Evolutionary conservation across 2,113 vertebrate species (phyloP).

Genomic region (Okapia johnstoni): DNA sequence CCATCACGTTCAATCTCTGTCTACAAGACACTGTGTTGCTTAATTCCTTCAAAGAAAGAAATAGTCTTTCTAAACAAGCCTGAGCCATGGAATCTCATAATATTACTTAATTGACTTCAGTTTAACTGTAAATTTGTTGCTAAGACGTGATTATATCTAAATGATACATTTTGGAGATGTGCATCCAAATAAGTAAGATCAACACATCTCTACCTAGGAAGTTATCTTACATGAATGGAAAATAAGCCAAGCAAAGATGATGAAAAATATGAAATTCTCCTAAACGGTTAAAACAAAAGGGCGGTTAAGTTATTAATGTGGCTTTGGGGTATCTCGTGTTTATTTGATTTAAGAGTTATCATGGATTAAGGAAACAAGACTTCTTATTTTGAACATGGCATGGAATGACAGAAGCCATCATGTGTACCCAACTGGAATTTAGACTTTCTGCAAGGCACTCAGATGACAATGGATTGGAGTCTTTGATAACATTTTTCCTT

Average conservation of each 20-base stretch:
- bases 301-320: constrained; percentile 9
- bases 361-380: not conserved
- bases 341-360: constrained; percentile 19
- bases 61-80: not conserved
- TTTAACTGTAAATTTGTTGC: not conserved
- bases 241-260: not conserved
- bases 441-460: constrained; percentile 86
- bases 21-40: not conserved
- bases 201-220: not conserved
- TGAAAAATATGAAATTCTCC: not conserved
- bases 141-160: not conserved
- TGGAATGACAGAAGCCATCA: constrained; percentile 77
- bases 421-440: constrained; percentile 85
- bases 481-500: constrained; percentile 85
- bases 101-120: not conserved
- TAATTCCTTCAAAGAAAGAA: not conserved
- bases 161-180: not conserved
- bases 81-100: not conserved
- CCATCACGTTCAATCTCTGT: not conserved
- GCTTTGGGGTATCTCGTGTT: not conserved
- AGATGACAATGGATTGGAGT: constrained; percentile 84
- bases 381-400: constrained; percentile 70
- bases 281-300: not conserved
- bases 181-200: not conserved
- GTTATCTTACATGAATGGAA: not conserved